phyloP scores from a whole-genome alignment of 2,888 invertebrate species.

The Oligia latruncula region DNA sequence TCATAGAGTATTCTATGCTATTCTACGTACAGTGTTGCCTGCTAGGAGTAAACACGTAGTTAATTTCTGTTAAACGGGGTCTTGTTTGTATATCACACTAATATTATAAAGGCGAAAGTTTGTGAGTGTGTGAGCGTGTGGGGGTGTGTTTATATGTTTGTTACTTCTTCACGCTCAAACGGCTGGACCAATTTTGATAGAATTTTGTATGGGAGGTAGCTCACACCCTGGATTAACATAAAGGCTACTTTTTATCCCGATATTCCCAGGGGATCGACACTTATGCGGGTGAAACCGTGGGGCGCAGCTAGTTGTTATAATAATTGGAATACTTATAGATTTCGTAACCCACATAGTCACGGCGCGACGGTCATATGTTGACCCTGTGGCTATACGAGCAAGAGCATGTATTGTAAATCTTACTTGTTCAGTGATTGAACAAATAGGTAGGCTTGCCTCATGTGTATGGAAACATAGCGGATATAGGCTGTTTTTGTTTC shows the following conservation, averaged over 20 bases:
- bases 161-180: too few species aligned
- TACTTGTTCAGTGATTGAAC: slow-evolving; percentile 31
- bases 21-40: background rate
- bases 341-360: slow-evolving; percentile 27
- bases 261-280: too few species aligned
- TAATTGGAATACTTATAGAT: slow-evolving; percentile 24
- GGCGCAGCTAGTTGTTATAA: background rate
- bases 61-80: background rate
- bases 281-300: too few species aligned
- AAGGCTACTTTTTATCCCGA: too few species aligned
- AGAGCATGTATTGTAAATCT: slow-evolving; percentile 18
- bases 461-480: background rate
- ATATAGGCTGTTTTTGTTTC: background rate
- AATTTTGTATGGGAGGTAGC: too few species aligned
- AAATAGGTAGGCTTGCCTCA: slow-evolving; percentile 8
- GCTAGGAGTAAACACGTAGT: background rate
- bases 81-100: slow-evolving; percentile 3
- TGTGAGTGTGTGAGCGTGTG: too few species aligned
- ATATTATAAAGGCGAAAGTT: too few species aligned
- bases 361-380: slow-evolving; percentile 20
- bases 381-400: slow-evolving; percentile 22
- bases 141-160: too few species aligned
- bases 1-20: background rate
- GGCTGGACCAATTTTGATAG: too few species aligned
- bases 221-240: too few species aligned